Evolutionary conservation across 30 jellyfish, hydroid and myxozoan species (phyloP), one percentile per base, ranked within the genome.

Genomic region (Morbakka virulenta): DNA sequence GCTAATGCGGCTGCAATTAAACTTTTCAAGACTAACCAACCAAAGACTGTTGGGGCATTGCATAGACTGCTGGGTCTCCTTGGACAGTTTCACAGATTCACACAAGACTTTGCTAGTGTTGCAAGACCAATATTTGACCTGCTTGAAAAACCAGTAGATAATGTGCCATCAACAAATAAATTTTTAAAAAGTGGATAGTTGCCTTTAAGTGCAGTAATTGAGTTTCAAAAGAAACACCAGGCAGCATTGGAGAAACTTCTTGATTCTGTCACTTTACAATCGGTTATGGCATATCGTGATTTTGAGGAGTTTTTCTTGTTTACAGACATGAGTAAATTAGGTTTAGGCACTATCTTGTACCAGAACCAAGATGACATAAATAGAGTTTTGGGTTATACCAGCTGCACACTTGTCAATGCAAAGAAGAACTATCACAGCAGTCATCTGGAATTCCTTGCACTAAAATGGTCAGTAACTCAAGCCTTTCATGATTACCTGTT

Each of bases 381-480:
- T 27, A 32, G 89, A 34, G 89, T 78, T 28, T 64, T 64, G 28
- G 70, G 82, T 35, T 78, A 78, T 47, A 63, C 74, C 17, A 78
- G 89, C 27, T 62, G 89, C 27, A 23, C 85, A 2, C 70, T 67
- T n/a, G 36, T 64, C 4, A 76, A 62, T 31, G 78, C 80, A 14
- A 85, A 80, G 35, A 78, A 62, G 57, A 77, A 77, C 28, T n/a
- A n/a, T n/a, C n/a, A n/a, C n/a, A 62, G 89, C 51, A 72, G 76
- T n/a, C 64, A 77, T 36, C 51, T 65, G 64, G 89, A 77, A 32
- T 77, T 62, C 29, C 21, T n/a, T n/a, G n/a, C n/a, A n/a, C n/a
- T 61, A 22, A 76, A 76, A 34, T 61, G 83, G 87, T 68, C 84
- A 17, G 34, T 76, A 20, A 57, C 81, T 48, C 9, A 36, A 11